phyloP scores from a whole-genome alignment of 2,888 invertebrate genomes.

The Parnassius apollo region DNA sequence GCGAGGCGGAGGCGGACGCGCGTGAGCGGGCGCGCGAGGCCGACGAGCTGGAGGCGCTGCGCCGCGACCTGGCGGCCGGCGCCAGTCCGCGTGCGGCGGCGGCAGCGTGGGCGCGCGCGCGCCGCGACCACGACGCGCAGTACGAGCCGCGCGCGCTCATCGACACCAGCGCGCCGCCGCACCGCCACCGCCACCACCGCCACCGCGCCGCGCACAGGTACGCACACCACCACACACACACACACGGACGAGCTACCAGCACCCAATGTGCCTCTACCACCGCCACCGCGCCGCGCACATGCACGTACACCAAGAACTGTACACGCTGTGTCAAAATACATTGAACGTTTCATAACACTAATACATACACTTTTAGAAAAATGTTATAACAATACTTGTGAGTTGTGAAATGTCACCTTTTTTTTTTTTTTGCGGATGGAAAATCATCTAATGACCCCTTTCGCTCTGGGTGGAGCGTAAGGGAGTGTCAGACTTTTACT shows the following conservation, averaged over 20 bases:
- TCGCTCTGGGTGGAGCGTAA: too few relatives aligned
- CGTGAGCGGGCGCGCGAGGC: conserved; percentile 94
- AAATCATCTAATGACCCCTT: too few relatives aligned
- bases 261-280: conserved; percentile 55
- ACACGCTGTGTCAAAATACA: conserved; percentile 48
- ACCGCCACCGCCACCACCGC: conserved; percentile 79
- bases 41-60: conserved; percentile 92
- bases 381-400: too few relatives aligned
- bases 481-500: too few relatives aligned
- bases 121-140: conserved; percentile 88
- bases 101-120: conserved; percentile 45
- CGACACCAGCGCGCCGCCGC: conserved; percentile 63
- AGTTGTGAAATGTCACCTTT: too few relatives aligned
- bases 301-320: conserved; percentile 77
- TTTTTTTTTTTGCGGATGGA: too few relatives aligned
- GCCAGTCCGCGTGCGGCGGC: conserved; percentile 77
- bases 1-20: conserved; percentile 95
- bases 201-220: conserved; percentile 76
- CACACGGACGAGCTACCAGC: conserved; percentile 70
- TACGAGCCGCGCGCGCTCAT: conserved; percentile 89
- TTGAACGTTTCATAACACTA: too few relatives aligned
- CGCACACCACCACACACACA: conserved; percentile 75
- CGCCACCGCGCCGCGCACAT: conserved; percentile 72
- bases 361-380: too few relatives aligned
- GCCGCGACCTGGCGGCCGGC: conserved; percentile 63